Percentiles rank a stretch among this genome's conserved stretches.
Conservation (phyloP, 2,113 vertebrate species). For the Tympanuchus pallidicinctus region DNA sequence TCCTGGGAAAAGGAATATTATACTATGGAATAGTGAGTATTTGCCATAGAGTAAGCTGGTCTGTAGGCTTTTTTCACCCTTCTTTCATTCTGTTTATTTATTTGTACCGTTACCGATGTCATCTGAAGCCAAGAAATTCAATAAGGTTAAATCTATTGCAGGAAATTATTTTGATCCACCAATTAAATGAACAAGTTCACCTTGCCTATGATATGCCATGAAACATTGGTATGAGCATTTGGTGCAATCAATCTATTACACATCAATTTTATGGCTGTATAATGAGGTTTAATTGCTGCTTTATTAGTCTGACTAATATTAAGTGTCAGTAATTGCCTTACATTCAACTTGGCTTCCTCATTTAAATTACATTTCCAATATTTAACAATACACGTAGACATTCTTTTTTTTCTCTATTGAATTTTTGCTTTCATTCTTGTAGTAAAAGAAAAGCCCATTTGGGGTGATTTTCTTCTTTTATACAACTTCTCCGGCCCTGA, state of each 20-base stretch:
- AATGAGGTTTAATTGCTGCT: conserved; percentile 84
- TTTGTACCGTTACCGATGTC: conserved; percentile 32
- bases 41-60: conserved; percentile 24
- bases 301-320: conserved; percentile 85
- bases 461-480: conserved; percentile 34
- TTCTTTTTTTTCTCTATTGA: conserved; percentile 65
- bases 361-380: conserved; percentile 80
- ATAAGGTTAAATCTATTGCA: conserved; percentile 47
- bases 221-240: conserved; percentile 72
- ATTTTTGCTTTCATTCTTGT: conserved; percentile 42
- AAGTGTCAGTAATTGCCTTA: conserved; percentile 83
- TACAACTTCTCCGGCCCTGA: conserved; percentile 21
- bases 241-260: conserved; percentile 79
- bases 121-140: conserved; percentile 43
- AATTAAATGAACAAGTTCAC: conserved; percentile 62
- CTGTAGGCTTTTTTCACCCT: background rate
- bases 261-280: conserved; percentile 83
- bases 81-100: conserved; percentile 42
- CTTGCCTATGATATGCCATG: conserved; percentile 69
- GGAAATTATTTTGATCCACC: conserved; percentile 36
- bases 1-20: conserved; percentile 61
- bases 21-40: conserved; percentile 39
- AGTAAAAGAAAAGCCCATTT: conserved; percentile 30
- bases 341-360: conserved; percentile 77
- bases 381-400: conserved; percentile 71